Base-by-base conservation (phyloP, 1,140 invertebrate species). In the Cecropterus lyciades region DNA sequence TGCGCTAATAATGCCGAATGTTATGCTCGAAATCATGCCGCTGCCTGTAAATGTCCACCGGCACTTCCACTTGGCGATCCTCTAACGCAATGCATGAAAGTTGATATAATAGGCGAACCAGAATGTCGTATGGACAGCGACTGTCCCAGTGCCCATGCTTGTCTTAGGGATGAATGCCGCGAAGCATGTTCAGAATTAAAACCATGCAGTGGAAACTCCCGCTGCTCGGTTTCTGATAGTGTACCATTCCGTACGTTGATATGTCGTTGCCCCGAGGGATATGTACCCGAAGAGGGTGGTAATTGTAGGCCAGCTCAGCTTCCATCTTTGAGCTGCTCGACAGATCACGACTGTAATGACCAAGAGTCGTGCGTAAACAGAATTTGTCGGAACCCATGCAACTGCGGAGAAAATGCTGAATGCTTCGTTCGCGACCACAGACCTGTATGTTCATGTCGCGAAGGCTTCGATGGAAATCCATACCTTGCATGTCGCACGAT, bases 391-490 rank as follows among this genome's bases (percentile, higher is more conserved):
- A 96, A 97, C 70, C 97, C 97, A 3, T 98, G 97, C 79, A 96
- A 96, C 79, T 98, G 97, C 82, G 98, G 97, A 16, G 93, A 94
- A 20, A 96, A 98, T 80, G 96, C 97, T 5, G 94, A 96, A 66
- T 98, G 98, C 75, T 94, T 95, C 30, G 95, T 98, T 0, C 94
- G 94, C 65, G 95, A 97, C 71, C 97, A 98, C 73, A 95, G 96
- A 30, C 96, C 97, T 0, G 95, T 97, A 3, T 98, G 97, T 82
- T 96, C 96, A 2, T 98, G 97, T 80, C 93, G 95, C 68, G 93
- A 95, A 73, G 96, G 96, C 11, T 97, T 94, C 81, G 96, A 97
- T 82, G 97, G 97, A 62, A 96, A 98, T 90, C 97, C 97, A 0
- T 96, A 97, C 67, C 94, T 95, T 8, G 93, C 93, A 15, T 98